Base-by-base conservation (phyloP, 2,888 invertebrate genomes). In the Idaea straminata region DNA sequence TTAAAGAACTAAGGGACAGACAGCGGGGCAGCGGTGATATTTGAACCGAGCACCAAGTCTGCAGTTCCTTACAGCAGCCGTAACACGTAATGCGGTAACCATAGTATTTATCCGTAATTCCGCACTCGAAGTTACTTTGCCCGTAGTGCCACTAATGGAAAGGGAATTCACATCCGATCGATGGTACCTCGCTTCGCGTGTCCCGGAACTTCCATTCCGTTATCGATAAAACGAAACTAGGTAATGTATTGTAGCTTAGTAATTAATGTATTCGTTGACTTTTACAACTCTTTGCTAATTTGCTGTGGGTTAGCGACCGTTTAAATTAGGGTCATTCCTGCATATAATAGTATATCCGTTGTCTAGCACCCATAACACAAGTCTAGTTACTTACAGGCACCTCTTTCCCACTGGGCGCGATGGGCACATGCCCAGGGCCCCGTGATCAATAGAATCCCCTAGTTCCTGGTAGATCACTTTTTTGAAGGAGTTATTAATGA, bases 81-180 rank as follows among this genome's bases (percentile, higher is more conserved):
- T 25, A 25, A 2, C 25, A 25, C 25, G 10, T 47, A 47, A 47
- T 13, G 47, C 47, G 36, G 36, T 36, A 36, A 2, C 13, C 13
- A 47, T 13, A 47, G 47, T 47, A 47, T 47, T 47, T 47, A 7
- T 13, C 47, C 47, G 47, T 10, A 47, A 47, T 47, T 47, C 47
- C 47, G 10, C 47, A 47, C 47, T 47, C 47, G 0, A 7, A 47
- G 47, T 10, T 47, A 47, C 7, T 47, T 47, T 13, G 47, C 7
- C 47, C 10, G 47, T 47, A 10, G 13, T 13, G 10, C 13, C 47
- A 47, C 47, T 47, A 47, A 47, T 47, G 47, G 47, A 47, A 47
- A 47, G 47, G 47, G 47, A 47, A 47, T 47, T 47, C 47, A 47
- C 47, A 47, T 47, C 47, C 47, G 47, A 47, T 47, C 47, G 47